Percentiles rank a stretch among this genome's conserved stretches.
Conservation (phyloP, 2,113 vertebrate genomes). For the Dromaius novaehollandiae region DNA sequence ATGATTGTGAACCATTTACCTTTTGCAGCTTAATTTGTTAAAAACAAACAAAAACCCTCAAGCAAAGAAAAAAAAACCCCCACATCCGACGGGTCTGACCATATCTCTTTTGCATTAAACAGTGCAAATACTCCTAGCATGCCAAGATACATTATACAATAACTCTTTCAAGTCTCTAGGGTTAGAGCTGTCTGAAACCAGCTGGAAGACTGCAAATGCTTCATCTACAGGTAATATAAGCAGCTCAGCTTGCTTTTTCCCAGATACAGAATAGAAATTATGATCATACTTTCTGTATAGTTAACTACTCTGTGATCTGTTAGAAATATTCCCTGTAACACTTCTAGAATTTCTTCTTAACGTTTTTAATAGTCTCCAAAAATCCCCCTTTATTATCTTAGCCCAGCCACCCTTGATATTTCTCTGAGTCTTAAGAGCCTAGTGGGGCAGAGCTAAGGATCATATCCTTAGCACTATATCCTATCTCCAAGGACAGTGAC, state of each 20-base stretch:
- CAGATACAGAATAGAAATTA: accelerated
- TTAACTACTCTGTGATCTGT: accelerated
- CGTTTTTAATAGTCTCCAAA: accelerated
- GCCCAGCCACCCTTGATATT: accelerated
- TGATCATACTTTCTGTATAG: not conserved
- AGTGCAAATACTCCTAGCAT: not conserved
- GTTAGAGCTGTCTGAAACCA: not conserved
- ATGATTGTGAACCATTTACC: not conserved
- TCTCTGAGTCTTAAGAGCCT: accelerated
- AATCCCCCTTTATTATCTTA: accelerated
- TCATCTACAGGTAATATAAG: not conserved
- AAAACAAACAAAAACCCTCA: not conserved
- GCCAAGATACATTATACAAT: not conserved
- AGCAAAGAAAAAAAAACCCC: not conserved
- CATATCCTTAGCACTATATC: accelerated
- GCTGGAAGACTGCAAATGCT: accelerated
- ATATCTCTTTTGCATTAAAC: not conserved
- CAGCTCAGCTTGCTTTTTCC: not conserved
- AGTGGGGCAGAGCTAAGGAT: not conserved
- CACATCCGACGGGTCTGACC: not conserved
- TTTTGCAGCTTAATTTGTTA: not conserved
- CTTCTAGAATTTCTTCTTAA: not conserved
- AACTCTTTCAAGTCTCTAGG: not conserved
- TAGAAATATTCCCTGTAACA: not conserved
- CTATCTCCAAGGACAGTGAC: not conserved